These are phyloP conservation scores for Labia minor DNA, from an alignment of 2,888 invertebrate genomes.

Conservation along the genomic window DNA sequence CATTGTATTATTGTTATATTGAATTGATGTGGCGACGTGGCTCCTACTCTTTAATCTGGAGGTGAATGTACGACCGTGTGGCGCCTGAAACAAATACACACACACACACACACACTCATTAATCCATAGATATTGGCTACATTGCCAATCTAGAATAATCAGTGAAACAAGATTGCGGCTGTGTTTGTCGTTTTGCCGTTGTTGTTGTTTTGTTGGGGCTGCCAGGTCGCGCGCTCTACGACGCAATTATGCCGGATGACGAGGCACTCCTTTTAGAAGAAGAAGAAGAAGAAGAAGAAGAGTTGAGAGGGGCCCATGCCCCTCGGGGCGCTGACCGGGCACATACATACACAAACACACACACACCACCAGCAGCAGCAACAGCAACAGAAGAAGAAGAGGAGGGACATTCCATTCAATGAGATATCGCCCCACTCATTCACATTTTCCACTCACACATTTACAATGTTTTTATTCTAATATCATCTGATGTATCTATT, in stretches of 20 bases:
- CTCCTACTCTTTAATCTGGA: too few relatives aligned
- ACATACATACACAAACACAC: not conserved
- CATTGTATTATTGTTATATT: too few relatives aligned
- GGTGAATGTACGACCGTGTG: too few relatives aligned
- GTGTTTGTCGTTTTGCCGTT: not conserved
- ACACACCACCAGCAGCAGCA: not conserved
- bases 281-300: not conserved
- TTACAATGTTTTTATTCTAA: too few relatives aligned
- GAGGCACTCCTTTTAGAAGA: slow-evolving; percentile 13
- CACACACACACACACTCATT: too few relatives aligned
- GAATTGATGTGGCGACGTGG: too few relatives aligned
- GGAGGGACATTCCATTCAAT: slow-evolving; percentile 13
- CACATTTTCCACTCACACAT: too few relatives aligned
- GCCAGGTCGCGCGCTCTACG: slow-evolving; percentile 4
- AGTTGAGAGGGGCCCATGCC: not conserved
- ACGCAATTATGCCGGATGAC: slow-evolving; percentile 3
- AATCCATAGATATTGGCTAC: too few relatives aligned
- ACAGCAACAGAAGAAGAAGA: not conserved
- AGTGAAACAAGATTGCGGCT: too few relatives aligned
- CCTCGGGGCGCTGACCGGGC: slow-evolving; percentile 1
- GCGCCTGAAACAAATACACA: too few relatives aligned
- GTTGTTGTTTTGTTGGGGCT: slow-evolving; percentile 1
- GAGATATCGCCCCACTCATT: not conserved
- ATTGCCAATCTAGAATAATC: too few relatives aligned
- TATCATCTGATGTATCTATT: too few relatives aligned